Conservation (phyloP, 2,113 vertebrate genomes). For the Penelope pileata region DNA sequence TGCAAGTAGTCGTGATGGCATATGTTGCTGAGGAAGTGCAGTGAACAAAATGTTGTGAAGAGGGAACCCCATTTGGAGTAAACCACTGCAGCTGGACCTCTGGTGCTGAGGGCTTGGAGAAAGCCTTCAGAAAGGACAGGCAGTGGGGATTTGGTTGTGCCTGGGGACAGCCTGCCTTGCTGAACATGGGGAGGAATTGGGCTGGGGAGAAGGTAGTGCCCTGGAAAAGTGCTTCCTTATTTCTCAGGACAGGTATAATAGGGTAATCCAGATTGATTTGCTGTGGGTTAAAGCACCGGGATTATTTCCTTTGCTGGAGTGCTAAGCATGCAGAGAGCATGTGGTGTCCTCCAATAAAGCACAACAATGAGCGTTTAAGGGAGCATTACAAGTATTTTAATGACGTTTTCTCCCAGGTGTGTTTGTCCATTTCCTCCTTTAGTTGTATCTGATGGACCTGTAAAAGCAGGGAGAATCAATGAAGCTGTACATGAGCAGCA, state of each 20-base stretch:
- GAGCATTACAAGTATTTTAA: not conserved
- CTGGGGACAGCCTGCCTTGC: not conserved
- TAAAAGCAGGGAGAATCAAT: not conserved
- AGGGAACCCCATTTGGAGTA: not conserved
- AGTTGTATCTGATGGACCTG: not conserved
- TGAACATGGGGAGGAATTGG: not conserved
- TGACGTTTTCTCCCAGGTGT: not conserved
- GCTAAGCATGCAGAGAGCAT: not conserved
- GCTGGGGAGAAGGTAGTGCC: not conserved
- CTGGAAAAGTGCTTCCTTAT: not conserved
- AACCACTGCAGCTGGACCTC: accelerated
- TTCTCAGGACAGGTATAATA: not conserved
- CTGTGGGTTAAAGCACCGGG: not conserved
- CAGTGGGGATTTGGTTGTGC: not conserved
- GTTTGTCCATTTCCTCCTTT: not conserved
- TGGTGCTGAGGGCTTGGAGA: not conserved
- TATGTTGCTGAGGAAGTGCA: not conserved
- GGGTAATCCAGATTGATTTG: not conserved
- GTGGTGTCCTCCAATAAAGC: not conserved
- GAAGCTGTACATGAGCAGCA: not conserved
- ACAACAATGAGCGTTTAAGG: not conserved
- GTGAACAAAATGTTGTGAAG: not conserved
- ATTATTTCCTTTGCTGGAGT: not conserved
- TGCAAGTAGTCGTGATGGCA: not conserved
- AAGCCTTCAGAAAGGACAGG: not conserved